Base-by-base conservation (phyloP, 2,113 vertebrate species). In the Larimichthys polyactis region DNA sequence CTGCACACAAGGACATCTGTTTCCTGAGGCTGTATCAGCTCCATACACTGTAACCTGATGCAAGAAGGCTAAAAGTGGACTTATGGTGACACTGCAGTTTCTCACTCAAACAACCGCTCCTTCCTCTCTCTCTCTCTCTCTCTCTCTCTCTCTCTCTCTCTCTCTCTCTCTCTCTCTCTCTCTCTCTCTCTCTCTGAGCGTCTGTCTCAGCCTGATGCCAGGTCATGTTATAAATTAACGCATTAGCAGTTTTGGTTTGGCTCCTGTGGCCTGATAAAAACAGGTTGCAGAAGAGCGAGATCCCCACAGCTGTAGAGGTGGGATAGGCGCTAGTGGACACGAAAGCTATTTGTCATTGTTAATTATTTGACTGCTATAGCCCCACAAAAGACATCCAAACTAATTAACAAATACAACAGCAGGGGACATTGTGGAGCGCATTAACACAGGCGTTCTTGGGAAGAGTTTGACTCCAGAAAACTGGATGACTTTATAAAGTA, bases 61-160 rank as follows among this genome's bases (percentile, higher is more conserved):
- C 90, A 84, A 77, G 77, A 69, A 66, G 86, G 78, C 87, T 89
- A 78, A 87, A 81, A 88, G 82, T 89, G 82, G 63, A 86, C 78
- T 87, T 2, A 40, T 83, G 80, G 80, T 92, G 90, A 91, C 85
- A 46, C 57, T 89, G 88, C 91, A 89, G 72, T 89, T 92, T 87
- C 84, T 88, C 63, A 79, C 58, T 52, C 22, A 12, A 72, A 69
- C 52, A 44, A 19, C 46, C 16, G 8, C 7, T 9, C 36, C 36
- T 6, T 8, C 7, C 36, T 9, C 36, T 40, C 6, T 40, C 7
- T 36, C 36, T 36, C 1, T 52, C n/a, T 36, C 6, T 36, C 44
- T 49, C 62, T 64, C 16, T 55, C 71, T n/a, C 46, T 46, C 27
- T 55, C 40, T 60, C 55, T 79, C 15, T 76, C 62, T n/a, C 40